Evolutionary conservation across 2,113 vertebrate genomes (phyloP), one percentile per base, ranked within the genome.

Genomic region (Zingel zingel): DNA sequence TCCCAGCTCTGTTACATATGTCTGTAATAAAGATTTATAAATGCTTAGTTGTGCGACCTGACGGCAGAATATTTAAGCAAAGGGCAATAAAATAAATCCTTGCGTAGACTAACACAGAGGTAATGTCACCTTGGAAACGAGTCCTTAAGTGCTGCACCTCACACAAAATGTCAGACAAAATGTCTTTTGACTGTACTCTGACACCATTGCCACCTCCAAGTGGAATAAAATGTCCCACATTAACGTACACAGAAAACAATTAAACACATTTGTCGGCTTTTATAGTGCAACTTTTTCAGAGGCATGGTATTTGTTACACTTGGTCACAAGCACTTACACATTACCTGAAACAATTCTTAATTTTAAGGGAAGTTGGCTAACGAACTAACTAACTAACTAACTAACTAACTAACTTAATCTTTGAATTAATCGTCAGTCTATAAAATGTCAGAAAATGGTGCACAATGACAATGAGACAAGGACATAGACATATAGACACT

Each of bases 91-190:
- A 45, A 33, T 15, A 0, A 30, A 39, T 56, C 11, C n/a, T 67
- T 45, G 19, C n/a, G 43, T 25, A 27, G 43, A 56, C 69, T 27
- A 16, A 63, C 70, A 57, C 14, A 68, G 48, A 74, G 15, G 39
- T 43, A 7, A 12, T 16, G 18, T 77, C 48, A 14, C 33, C 43
- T n/a, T 75, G 39, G 79, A 61, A 74, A 82, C 15, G 0, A 56
- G 64, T 61, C 56, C 3, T 47, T 47, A 23, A 3, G 8, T 51
- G 68, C 39, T 66, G 21, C 25, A 48, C 27, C 54, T 71, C n/a
- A 30, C 54, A 39, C 19, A 16, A 50, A 12, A 30, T 47, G 54
- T 36, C 25, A 61, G 47, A 30, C 30, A 53, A 50, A 74, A 51
- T 50, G 13, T 33, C 13, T 15, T 50, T 15, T 48, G 47, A 48